phyloP scores from a whole-genome alignment of 2,797 vertebrate species.

The Furcifer pardalis region DNA sequence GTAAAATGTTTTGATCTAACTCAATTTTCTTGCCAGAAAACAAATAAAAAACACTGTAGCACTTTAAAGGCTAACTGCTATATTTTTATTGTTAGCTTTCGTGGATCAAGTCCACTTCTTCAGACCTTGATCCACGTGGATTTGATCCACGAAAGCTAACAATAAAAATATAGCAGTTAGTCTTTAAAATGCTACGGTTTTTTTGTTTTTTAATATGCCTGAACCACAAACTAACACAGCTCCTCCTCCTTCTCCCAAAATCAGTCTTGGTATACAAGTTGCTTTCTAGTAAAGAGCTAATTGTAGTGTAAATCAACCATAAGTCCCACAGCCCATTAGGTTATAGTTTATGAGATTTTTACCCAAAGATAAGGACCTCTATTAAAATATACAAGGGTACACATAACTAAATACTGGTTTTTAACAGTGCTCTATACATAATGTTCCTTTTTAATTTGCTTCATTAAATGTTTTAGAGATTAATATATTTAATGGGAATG shows the following conservation, averaged over 20 bases:
- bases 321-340: slow-evolving; percentile 69
- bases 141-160: no score
- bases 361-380: slow-evolving; percentile 77
- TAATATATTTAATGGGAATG: slow-evolving; percentile 78
- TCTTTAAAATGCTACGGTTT: no score
- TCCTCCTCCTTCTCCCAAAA: slow-evolving; percentile 49
- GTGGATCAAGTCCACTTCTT: no score
- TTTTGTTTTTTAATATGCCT: no score
- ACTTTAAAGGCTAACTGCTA: no score
- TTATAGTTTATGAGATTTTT: slow-evolving; percentile 76
- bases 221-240: no score
- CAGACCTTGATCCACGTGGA: no score
- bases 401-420: slow-evolving; percentile 70
- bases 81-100: no score
- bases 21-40: no score
- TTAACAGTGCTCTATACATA: slow-evolving; percentile 69
- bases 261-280: slow-evolving; percentile 68
- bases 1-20: neutral
- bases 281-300: slow-evolving; percentile 72
- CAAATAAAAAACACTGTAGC: no score
- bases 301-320: slow-evolving; percentile 74
- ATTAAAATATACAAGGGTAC: slow-evolving; percentile 73
- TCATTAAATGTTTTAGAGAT: slow-evolving; percentile 79
- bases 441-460: slow-evolving; percentile 67
- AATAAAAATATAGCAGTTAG: no score